These are phyloP conservation scores for Gibbula magus DNA, from an alignment of 2,888 invertebrate genomes.

Conservation along the genomic window DNA sequence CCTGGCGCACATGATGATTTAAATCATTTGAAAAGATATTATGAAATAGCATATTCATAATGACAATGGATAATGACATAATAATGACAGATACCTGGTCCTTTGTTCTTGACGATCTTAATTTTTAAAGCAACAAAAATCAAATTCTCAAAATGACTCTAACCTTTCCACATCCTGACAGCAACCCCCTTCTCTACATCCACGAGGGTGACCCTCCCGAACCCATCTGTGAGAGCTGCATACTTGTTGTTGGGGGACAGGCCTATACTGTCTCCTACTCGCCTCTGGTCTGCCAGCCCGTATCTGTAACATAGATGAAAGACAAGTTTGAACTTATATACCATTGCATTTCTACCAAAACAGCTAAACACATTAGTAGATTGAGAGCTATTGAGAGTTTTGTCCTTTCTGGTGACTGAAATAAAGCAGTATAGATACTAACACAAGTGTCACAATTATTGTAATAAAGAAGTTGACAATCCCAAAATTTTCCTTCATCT, in stretches of 20 bases:
- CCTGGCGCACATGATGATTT: conserved; percentile 78
- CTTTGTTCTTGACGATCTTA: background rate
- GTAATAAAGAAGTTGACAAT: no score
- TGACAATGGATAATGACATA: background rate
- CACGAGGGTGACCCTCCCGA: conserved; percentile 90
- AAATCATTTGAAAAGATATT: background rate
- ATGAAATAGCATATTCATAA: background rate
- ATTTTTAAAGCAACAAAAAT: background rate
- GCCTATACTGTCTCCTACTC: conserved; percentile 85
- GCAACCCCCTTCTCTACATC: conserved; percentile 88
- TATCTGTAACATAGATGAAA: conserved; percentile 77
- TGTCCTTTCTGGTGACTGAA: no score
- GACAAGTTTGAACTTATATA: no score
- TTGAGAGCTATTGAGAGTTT: no score
- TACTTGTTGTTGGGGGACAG: conserved; percentile 87
- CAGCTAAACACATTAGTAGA: no score
- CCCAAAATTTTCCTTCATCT: no score
- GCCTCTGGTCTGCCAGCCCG: conserved; percentile 86
- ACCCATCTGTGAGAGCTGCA: conserved; percentile 88
- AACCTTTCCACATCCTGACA: conserved; percentile 90
- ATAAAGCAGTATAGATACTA: no score
- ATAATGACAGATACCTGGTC: background rate
- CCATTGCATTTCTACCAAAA: no score
- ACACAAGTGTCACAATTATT: no score
- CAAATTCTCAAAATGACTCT: background rate